Percentiles rank a stretch among this genome's conserved stretches.
Conservation (phyloP, 2,113 vertebrate species). For the Amphiprion percula region DNA sequence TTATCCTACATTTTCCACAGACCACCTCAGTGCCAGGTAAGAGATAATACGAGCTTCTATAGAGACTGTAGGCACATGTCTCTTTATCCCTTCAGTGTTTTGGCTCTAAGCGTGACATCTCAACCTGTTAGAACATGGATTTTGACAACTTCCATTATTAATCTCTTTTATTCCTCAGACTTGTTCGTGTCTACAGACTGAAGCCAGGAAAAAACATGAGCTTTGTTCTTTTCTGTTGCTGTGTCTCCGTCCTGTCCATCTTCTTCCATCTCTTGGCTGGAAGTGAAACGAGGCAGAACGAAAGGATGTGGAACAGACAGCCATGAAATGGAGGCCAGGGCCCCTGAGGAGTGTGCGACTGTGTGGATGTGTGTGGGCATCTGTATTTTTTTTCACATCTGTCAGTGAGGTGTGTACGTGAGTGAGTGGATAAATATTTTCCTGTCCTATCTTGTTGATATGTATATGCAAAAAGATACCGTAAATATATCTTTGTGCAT, state of each 20-base stretch:
- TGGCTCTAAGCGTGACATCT: conserved; percentile 6
- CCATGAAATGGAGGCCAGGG: conserved; percentile 83
- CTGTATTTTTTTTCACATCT: conserved; percentile 17
- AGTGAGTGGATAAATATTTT: conserved; percentile 18
- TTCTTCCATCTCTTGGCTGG: conserved; percentile 65
- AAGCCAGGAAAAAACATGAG: conserved; percentile 24
- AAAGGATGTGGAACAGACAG: conserved; percentile 79
- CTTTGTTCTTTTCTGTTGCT: conserved; percentile 29
- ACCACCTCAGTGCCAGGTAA: not conserved
- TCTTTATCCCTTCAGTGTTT: conserved; percentile 8
- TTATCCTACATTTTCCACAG: not conserved
- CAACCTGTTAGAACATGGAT: conserved; percentile 18
- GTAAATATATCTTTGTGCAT: conserved; percentile 31
- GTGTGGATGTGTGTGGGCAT: conserved; percentile 17
- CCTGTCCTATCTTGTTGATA: conserved; percentile 34
- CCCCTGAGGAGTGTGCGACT: conserved; percentile 58
- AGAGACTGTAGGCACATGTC: not conserved
- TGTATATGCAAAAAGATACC: not conserved
- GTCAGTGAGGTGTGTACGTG: conserved; percentile 25
- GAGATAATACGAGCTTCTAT: not conserved
- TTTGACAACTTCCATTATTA: conserved; percentile 13
- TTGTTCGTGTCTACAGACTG: conserved; percentile 34
- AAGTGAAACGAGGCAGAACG: conserved; percentile 85
- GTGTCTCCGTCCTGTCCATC: conserved; percentile 53
- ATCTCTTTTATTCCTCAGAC: conserved; percentile 13